Evolutionary conservation across 2,888 invertebrate species (phyloP), one percentile per base, ranked within the genome.

Genomic region (Dynastes hyllus): DNA sequence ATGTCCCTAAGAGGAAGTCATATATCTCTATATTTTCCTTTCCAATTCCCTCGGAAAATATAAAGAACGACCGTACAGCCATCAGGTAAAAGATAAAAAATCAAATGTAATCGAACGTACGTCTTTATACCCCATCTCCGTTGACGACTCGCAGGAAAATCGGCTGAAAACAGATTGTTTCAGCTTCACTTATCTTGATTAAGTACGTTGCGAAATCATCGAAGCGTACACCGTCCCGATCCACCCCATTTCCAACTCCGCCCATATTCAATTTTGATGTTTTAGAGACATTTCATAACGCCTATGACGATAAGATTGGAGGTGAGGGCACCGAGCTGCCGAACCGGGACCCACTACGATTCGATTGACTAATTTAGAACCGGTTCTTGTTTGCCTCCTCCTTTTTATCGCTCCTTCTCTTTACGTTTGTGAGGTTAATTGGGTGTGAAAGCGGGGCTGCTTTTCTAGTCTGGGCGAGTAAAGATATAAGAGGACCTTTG

Each of bases 151-250:
- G 50, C 11, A 27, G 50, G 50, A 69, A 69, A 69, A 69, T 69
- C 69, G 45, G 22, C 69, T 50, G 69, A 50, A 69, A 50, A 69
- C 69, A 69, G 16, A 69, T 69, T 69, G 69, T 69, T 69, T 69
- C 69, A 45, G 69, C 69, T 69, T 50, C 69, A 69, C 69, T 69
- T 69, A 50, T 69, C 69, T 69, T 69, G 69, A 69, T 69, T 69
- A 69, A 69, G 69, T 9, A n/a, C 50, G 69, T 50, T 69, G 4
- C 50, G 69, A 11, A 51, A 69, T 22, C 69, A 51, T 69, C 69
- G 27, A 69, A 69, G 50, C 69, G 69, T 51, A 40, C 37, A 16
- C 37, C 66, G 16, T 9, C 16, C 13, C 16, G 16, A 66, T 37
- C 16, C 40, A 37, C 66, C 40, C 40, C 16, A 40, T 37, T 40